Conservation (phyloP, 2,888 invertebrate genomes). For the Epistrophe eligans region DNA sequence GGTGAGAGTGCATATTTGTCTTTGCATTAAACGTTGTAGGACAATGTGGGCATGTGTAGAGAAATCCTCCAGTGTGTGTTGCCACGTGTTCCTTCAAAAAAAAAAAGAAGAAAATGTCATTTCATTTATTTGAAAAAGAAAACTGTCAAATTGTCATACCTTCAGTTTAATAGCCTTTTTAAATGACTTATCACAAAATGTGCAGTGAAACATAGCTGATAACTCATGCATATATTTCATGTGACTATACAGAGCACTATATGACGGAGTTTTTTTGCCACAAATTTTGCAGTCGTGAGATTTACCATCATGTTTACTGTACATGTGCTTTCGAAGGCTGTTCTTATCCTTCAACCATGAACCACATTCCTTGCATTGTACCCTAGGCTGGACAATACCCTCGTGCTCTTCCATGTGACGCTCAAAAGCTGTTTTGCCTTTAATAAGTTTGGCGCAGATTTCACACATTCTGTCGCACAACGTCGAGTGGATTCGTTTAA, state of each 20-base stretch:
- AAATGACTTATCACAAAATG: constrained; percentile 80
- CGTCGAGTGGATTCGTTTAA: constrained; percentile 74
- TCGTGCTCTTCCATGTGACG: constrained; percentile 77
- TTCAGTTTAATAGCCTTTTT: constrained; percentile 77
- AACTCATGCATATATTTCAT: constrained; percentile 76
- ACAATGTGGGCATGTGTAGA: constrained; percentile 79
- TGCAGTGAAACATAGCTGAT: constrained; percentile 77
- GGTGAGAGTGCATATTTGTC: constrained; percentile 79
- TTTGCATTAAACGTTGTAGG: constrained; percentile 79
- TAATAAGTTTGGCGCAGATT: constrained; percentile 77
- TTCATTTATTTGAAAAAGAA: background rate
- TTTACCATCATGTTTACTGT: constrained; percentile 69
- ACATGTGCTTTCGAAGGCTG: constrained; percentile 77
- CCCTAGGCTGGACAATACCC: constrained; percentile 74
- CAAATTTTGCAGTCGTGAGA: constrained; percentile 75
- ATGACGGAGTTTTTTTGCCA: constrained; percentile 76
- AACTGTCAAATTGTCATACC: constrained; percentile 3
- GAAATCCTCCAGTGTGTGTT: constrained; percentile 78
- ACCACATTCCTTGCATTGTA: constrained; percentile 77
- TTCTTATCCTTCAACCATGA: constrained; percentile 77
- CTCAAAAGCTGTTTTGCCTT: constrained; percentile 76
- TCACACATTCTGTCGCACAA: constrained; percentile 77
- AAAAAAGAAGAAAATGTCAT: background rate
- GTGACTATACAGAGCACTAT: constrained; percentile 77
- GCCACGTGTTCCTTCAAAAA: constrained; percentile 78